Evolutionary conservation across 2,113 vertebrate species (phyloP), one percentile per base, ranked within the genome.

Genomic region (Thalassarche chlororhynchos): DNA sequence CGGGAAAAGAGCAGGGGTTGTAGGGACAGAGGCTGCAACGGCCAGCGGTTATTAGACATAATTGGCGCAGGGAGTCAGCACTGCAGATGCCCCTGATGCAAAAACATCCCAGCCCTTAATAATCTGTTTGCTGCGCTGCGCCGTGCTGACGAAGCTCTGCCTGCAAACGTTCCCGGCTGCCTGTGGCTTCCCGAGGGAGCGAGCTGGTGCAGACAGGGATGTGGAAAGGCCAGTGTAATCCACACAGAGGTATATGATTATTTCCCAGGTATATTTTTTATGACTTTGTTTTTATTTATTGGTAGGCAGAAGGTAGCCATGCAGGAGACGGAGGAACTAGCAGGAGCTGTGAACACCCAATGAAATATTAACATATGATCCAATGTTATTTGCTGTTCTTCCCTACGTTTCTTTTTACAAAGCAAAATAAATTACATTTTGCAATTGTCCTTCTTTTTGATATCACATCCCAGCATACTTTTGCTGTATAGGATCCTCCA

Each of bases 161-260:
- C 87, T 83, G 49, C 64, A 44, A 77, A 65, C 4, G 0, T 18
- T 25, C 31, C 66, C 0, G 9, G 61, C 38, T n/a, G 44, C 1
- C 0, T 8, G 31, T 29, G 60, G 44, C 38, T 76, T 40, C 80
- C 47, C 3, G 0, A n/a, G n/a, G 51, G 36, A 62, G 17, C 0
- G 1, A 78, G 26, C 55, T 55, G 49, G 8, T 47, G 26, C 71
- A 72, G 66, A 19, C 14, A 58, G 42, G 11, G 42, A 24, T 28
- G 40, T 18, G 80, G 34, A 34, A 72, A 90, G 40, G 36, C 26
- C 7, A 2, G 3, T 24, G 7, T 3, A 68, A 46, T 17, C 38
- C 84, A 64, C 52, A 36, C 15, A 29, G 14, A 49, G 19, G 31
- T 38, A 70, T 5, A 25, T 14, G 6, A 49, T 69, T 51, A 54